Base-by-base conservation (phyloP, 2,797 vertebrate genomes). In the Gouania willdenowi region DNA sequence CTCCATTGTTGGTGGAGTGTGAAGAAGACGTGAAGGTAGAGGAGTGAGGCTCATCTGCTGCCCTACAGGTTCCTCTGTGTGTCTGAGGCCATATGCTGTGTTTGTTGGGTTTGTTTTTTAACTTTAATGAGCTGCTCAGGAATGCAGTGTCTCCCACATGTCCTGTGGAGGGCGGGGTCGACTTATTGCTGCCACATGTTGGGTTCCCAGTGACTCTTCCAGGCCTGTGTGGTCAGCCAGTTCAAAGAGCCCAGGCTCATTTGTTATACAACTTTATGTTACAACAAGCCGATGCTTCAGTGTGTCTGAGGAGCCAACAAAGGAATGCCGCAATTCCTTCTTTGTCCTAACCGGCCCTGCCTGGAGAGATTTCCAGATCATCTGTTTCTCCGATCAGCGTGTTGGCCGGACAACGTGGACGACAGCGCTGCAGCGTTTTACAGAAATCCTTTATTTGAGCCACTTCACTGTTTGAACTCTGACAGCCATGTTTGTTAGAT, bases 151-250 rank as follows among this genome's bases (percentile, higher is more conserved):
- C 85, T 89, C 86, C 87, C 88, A 88, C 86, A 86, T 87, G 88
- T 88, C 85, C 86, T 52, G 33, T 6, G 15, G 64, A 77, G 73
- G 82, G 81, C 67, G 73, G 78, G 72, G 75, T 79, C 74, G 63
- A 83, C 75, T 89, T 89, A 90, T 90, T 89, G 79, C 82, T 89
- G 87, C 88, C 88, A 89, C 86, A 89, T 89, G 88, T 88, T 81
- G 64, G 73, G 62, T 74, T 83, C 66, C 52, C 54, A 74, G 82
- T 81, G 72, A 77, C 83, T 88, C 80, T 84, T 85, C 77, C 82
- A 82, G 84, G 79, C 81, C 58, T 82, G 82, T 88, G 86, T 88
- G 88, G 87, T 89, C 88, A 87, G 77, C 77, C 75, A 77, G 85
- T 88, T 89, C 88, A 89, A 90, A 89, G 88, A 70, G 58, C 60